These are phyloP conservation scores for Helicoverpa zea DNA, from an alignment of 1,140 invertebrate species.

Conservation along the genomic window DNA sequence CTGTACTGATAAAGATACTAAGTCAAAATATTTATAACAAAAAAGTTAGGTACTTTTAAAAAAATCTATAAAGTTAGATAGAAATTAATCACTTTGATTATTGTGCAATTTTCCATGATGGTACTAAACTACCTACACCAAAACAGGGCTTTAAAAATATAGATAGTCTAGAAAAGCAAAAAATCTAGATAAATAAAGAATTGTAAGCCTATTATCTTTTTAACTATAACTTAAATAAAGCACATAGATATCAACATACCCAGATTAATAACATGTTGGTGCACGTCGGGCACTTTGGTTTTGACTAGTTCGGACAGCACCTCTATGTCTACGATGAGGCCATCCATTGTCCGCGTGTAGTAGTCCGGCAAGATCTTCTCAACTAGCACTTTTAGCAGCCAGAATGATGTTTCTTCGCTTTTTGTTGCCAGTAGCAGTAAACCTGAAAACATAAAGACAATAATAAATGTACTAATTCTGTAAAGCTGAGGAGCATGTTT, in stretches of 20 bases:
- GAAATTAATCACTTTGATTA: no score
- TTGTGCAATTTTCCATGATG: no score
- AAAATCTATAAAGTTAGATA: no score
- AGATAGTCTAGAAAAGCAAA: no score
- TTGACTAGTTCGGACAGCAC: slow-evolving; percentile 95
- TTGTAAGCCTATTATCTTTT: no score
- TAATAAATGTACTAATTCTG: no score
- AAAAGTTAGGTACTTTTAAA: no score
- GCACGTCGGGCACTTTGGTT: slow-evolving; percentile 92
- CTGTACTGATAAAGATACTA: background rate
- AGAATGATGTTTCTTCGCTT: slow-evolving; percentile 96
- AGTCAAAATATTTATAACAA: no score
- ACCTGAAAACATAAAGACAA: no score
- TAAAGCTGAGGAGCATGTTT: no score
- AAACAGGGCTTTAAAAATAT: no score
- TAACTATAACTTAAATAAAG: background rate
- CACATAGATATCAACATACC: slow-evolving; percentile 75
- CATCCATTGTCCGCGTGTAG: slow-evolving; percentile 95
- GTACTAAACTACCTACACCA: no score
- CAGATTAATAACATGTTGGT: slow-evolving; percentile 92
- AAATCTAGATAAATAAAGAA: background rate
- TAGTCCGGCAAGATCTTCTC: slow-evolving; percentile 95
- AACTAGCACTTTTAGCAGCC: slow-evolving; percentile 95
- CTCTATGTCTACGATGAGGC: slow-evolving; percentile 94
- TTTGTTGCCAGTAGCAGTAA: slow-evolving; percentile 94